Base-by-base conservation (phyloP, 1,140 invertebrate species). In the Drosophila hydei region DNA sequence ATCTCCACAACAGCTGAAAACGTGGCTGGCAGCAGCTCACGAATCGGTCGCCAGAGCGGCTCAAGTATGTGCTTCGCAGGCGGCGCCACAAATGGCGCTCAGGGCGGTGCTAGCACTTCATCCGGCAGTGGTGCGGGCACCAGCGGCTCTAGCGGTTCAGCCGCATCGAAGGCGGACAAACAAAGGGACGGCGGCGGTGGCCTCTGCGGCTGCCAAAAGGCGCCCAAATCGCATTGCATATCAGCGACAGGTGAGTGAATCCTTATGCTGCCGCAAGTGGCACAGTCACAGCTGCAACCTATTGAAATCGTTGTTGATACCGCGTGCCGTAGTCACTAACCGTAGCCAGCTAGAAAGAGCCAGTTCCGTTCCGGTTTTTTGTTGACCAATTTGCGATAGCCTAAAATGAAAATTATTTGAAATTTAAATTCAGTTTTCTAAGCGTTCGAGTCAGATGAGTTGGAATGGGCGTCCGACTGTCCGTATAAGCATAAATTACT, bases 141-240 rank as follows among this genome's bases (percentile, higher is more conserved):
- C 21, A 47, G 36, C 19, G 18, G 14, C 14, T n/a, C 23, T 30
- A 30, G 33, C 33, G 27, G 36, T 1, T 42, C 38, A 42, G 9
- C 38, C 38, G 14, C n/a, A 6, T 42, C 38, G 38, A 42, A 42
- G 38, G n/a, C 38, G 38, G 38, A 42, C 38, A 42, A 42, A 7
- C 38, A 42, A 14, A 19, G 19, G 0, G 50, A 45, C 6, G 51
- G 4, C 14, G 70, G 48, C 33, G 16, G 23, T 7, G 60, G 48
- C 38, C 59, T 92, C 7, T 92, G 91, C 21, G 91, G 91, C 14
- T 92, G 91, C 61, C 87, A 90, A 12, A 75, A 77, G 40, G 91
- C 90, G n/a, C 91, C 91, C 59, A 91, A 91, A 75, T 92, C 91
- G 70, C 91, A 91, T 62, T 92, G 91, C 81, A 89, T 92, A 77